These are phyloP conservation scores for Vollenhovia emeryi DNA, from an alignment of 1,140 invertebrate species.

Conservation along the genomic window DNA sequence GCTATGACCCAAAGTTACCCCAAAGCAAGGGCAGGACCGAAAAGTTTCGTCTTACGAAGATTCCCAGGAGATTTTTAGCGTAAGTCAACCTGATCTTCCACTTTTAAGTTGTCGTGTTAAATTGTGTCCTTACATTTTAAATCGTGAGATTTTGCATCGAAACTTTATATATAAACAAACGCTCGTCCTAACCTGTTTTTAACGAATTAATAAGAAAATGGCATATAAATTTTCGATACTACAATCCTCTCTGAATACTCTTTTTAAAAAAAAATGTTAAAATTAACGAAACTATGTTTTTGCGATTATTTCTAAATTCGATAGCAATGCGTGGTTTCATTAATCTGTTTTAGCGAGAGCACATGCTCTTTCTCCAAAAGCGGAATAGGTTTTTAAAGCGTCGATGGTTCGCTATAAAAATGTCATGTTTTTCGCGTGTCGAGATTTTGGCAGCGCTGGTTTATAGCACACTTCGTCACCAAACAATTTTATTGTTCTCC, in stretches of 20 bases:
- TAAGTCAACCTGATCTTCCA: background rate
- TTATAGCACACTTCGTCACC: slow-evolving; percentile 26
- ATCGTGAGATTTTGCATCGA: background rate
- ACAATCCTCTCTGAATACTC: background rate
- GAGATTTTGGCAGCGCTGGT: background rate
- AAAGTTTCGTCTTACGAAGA: background rate
- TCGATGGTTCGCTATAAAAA: slow-evolving; percentile 33
- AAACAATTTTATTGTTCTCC: slow-evolving; percentile 47
- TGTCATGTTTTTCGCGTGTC: slow-evolving; percentile 11
- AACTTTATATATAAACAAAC: background rate
- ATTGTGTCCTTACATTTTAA: background rate
- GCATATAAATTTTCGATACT: background rate
- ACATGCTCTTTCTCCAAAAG: background rate
- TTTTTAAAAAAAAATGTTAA: background rate
- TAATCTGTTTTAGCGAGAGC: background rate
- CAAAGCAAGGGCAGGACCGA: background rate
- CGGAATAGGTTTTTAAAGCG: slow-evolving; percentile 15
- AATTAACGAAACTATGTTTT: background rate
- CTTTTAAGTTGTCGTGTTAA: background rate
- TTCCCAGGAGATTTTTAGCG: slow-evolving; percentile 1
- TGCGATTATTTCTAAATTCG: background rate
- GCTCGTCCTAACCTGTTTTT: background rate
- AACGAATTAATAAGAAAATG: background rate
- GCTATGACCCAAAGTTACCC: background rate
- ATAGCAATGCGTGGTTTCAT: background rate